Evolutionary conservation across 2,888 invertebrate species (phyloP), one percentile per base, ranked within the genome.

Genomic region (Deilephila porcellus): DNA sequence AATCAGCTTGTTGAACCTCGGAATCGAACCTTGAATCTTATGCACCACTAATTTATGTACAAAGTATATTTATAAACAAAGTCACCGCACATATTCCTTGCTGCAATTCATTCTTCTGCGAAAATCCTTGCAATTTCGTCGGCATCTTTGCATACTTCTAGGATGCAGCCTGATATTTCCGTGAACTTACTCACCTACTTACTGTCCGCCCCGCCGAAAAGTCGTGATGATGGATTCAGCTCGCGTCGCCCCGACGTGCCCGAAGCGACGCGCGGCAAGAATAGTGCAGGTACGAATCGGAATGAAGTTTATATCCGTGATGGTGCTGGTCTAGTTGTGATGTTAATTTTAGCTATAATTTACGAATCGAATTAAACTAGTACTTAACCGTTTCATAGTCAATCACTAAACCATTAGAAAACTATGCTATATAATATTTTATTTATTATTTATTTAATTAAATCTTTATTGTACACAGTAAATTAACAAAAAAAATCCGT

Each of bases 271-370:
- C 45, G 67, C 45, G 5, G 52, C 45, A 25, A 56, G n/a, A 56
- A 56, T 56, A 56, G 56, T 56, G 56, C 56, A n/a, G 56, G 19
- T 56, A 56, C 56, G 56, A n/a, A n/a, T 67, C 64, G 25, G 52
- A 52, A 67, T 52, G 45, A 52, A 67, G 2, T 63, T 34, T 37
- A 37, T 67, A 67, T 67, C 67, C 67, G 67, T 52, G 67, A 25
- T 25, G 20, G 45, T 67, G 45, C 56, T 45, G 45, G 45, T 45
- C 14, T 45, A 14, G 17, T 5, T 56, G n/a, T 56, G 19, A 19
- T n/a, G 53, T 19, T 6, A 19, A 17, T 45, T 14, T 45, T 14
- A 45, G 11, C 45, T 14, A 45, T 14, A 14, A 14, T 45, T 45
- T 45, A 45, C 11, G 0, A 45, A 45, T 14, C 14, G 1, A 45